Evolutionary conservation across 2,888 invertebrate species (phyloP), one percentile per base, ranked within the genome.

Genomic region (Papilio demoleus): DNA sequence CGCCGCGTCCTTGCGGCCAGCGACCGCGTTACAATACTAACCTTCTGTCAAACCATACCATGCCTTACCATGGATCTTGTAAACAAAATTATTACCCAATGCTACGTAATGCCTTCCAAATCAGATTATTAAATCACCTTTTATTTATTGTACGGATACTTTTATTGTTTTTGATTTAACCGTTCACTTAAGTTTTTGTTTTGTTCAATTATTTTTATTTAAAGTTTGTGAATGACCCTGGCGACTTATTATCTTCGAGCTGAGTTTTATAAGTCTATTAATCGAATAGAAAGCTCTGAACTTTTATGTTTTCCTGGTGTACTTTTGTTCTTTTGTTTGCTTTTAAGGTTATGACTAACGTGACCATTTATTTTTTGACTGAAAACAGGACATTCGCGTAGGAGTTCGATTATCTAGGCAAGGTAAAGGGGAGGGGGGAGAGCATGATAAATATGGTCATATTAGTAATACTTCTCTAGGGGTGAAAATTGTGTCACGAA

Each of bases 1-100:
- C 91, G 87, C 84, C 87, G 87, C 92, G 92, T 91, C 92, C 92
- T 92, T 92, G 92, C 91, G 86, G 80, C 81, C 86, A 90, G 84
- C 90, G 91, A 91, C 91, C 91, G 88, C 84, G 61, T 76, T 80
- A 64, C 70, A 73, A 70, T 76, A 78, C 78, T 34, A 60, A 65
- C 65, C 65, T 69, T 65, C 65, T 65, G 40, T 40, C 34, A 50
- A 50, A 36, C 64, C 22, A 65, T 40, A 31, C 42, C 34, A 60
- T 50, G 53, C 61, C 19, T 45, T 45, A 45, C 42, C 53, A 69
- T 69, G 62, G 65, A 61, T 61, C 61, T 62, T 56, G 65, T 69
- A 69, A 69, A 69, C 56, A 65, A 61, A 65, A 65, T 64, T 45
- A 59, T 68, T 68, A 60, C 64, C 19, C 31, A 50, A 68, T 60